Base-by-base conservation (phyloP, 2,888 invertebrate genomes). In the Odiellus spinosus region DNA sequence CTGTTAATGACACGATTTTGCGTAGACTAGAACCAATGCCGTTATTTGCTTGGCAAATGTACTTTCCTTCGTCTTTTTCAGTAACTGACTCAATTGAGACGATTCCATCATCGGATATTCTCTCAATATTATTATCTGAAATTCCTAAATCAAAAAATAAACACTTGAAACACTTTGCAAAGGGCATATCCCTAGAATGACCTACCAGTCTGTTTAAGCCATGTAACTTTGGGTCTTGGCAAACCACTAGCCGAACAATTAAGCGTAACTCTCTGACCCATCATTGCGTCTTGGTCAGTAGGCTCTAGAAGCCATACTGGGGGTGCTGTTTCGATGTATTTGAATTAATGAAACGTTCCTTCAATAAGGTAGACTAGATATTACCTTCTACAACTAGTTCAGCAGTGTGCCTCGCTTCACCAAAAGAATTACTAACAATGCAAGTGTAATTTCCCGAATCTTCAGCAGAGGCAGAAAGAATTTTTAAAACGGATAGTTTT, bases 311-410 rank as follows among this genome's bases (percentile, higher is more conserved):
- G 38, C 54, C 53, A 55, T 2, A 35, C 21, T 8, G 55, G 54
- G 8, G 54, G 51, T 15, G 49, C 53, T 55, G 35, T 18, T 26
- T 8, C 4, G n/a, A n/a, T n/a, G n/a, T n/a, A n/a, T n/a, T n/a
- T n/a, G n/a, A n/a, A n/a, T n/a, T n/a, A n/a, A n/a, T n/a, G n/a
- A n/a, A n/a, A n/a, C n/a, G n/a, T n/a, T n/a, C n/a, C n/a, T n/a
- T n/a, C n/a, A n/a, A n/a, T n/a, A n/a, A n/a, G n/a, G n/a, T n/a
- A n/a, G n/a, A n/a, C n/a, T n/a, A n/a, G n/a, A n/a, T n/a, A 8
- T 18, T 48, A 53, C 55, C 53, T 54, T 51, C 49, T 5, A 55
- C 53, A 10, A 43, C 20, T 2, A 55, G 46, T 19, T 36, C 21
- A 14, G 48, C 40, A 14, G 49, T 52, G 26, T 45, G 47, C 20